Evolutionary conservation across 2,888 invertebrate genomes (phyloP).

Genomic region (Linhomoeus sp.): DNA sequence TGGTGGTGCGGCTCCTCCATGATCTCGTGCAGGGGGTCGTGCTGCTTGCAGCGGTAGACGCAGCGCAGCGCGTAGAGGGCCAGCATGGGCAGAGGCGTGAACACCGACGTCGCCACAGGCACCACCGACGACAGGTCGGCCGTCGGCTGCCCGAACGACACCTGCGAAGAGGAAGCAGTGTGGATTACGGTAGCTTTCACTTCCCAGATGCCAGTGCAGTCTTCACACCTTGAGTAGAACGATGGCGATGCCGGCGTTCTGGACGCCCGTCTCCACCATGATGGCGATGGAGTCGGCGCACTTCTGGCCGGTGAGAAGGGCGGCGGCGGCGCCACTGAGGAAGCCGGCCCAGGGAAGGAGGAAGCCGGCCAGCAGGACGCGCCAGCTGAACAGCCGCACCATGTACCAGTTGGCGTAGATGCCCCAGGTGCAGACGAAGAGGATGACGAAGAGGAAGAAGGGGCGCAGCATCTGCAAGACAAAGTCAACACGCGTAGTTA

Average conservation of each 20-base stretch:
- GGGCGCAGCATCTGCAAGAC: conserved; percentile 24
- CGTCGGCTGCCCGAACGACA: conserved; percentile 26
- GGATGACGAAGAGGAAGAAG: conserved; percentile 30
- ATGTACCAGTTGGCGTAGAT: conserved; percentile 33
- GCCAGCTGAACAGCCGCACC: conserved; percentile 29
- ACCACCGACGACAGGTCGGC: conserved; percentile 43
- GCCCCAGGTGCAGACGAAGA: conserved; percentile 31
- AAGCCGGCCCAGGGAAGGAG: conserved; percentile 27
- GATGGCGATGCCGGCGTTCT: conserved; percentile 33
- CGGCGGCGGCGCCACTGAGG: conserved; percentile 30
- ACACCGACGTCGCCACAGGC: conserved; percentile 71
- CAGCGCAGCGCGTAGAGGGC: conserved; percentile 14
- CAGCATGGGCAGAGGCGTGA: conserved; percentile 71
- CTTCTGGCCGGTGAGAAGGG: conserved; percentile 19
- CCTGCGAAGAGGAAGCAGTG: conserved; percentile 12
- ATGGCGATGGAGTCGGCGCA: conserved; percentile 25
- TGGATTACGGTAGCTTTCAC: too few relatives aligned
- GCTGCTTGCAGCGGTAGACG: not conserved
- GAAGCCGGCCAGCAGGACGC: conserved; percentile 28
- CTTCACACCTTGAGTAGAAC: conserved; percentile 24
- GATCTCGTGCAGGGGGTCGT: too few relatives aligned
- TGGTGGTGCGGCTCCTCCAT: too few relatives aligned
- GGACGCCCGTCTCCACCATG: conserved; percentile 29
- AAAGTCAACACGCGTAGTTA: too few relatives aligned
- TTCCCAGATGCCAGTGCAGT: too few relatives aligned